Percentiles rank a stretch among this genome's conserved stretches.
phyloP scores from a whole-genome alignment of 2,113 vertebrate species.

The Syngnathus scovelli region DNA sequence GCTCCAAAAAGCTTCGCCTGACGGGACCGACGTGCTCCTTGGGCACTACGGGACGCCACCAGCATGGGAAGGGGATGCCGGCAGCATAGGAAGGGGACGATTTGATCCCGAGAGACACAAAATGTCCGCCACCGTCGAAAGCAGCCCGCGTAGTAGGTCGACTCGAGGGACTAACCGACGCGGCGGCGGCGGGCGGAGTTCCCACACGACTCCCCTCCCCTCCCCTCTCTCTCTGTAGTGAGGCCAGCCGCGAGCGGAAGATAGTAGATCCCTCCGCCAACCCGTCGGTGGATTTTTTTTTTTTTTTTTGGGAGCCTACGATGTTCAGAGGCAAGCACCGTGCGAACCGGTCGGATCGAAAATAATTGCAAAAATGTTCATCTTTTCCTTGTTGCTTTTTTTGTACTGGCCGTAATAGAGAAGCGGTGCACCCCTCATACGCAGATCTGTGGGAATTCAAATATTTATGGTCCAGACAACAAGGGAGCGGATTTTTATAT shows the following conservation, averaged over 20 bases:
- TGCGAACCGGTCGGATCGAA: too few relatives aligned
- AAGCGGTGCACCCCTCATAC: too few relatives aligned
- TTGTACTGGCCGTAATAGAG: too few relatives aligned
- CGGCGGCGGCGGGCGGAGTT: background rate
- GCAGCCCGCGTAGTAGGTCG: background rate
- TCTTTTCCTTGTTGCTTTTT: too few relatives aligned
- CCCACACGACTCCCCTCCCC: too few relatives aligned
- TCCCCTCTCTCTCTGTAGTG: too few relatives aligned
- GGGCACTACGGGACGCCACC: background rate
- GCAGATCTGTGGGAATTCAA: too few relatives aligned
- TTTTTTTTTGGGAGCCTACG: too few relatives aligned
- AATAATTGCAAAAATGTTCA: too few relatives aligned
- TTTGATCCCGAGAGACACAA: background rate
- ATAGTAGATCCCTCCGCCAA: background rate
- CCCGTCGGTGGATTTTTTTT: background rate
- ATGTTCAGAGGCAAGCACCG: too few relatives aligned
- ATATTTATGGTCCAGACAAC: too few relatives aligned
- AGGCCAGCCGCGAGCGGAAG: background rate
- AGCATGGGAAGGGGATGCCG: background rate
- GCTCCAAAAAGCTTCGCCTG: background rate
- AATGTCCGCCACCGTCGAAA: background rate
- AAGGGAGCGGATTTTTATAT: too few relatives aligned
- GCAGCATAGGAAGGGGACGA: background rate
- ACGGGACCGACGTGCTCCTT: background rate
- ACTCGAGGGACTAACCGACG: background rate